Evolutionary conservation across 2,888 invertebrate species (phyloP).

Genomic region (Agriopis aurantiaria): DNA sequence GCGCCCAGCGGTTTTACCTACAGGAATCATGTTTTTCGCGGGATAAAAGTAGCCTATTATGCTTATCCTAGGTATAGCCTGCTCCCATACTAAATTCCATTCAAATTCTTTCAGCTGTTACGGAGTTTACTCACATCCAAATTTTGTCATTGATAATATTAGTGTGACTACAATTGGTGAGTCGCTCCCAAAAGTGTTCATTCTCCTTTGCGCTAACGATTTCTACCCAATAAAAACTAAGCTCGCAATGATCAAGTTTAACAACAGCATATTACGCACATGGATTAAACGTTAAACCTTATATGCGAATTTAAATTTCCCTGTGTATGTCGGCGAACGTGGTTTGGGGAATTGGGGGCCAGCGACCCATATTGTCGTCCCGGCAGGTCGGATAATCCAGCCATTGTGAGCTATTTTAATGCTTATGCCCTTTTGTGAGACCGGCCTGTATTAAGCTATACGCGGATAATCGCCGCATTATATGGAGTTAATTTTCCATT

Average conservation of each 20-base stretch:
- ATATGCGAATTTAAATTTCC: conserved; percentile 32
- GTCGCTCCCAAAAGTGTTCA: neutral
- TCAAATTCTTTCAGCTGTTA: too few species aligned
- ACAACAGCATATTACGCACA: conserved; percentile 17
- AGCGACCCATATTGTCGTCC: conserved; percentile 62
- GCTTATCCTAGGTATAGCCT: too few species aligned
- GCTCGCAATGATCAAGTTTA: conserved; percentile 26
- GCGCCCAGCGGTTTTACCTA: too few species aligned
- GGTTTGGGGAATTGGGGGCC: conserved; percentile 63
- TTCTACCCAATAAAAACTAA: conserved; percentile 5
- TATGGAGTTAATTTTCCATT: conserved; percentile 84
- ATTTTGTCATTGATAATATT: too few species aligned
- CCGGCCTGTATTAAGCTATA: conserved; percentile 83
- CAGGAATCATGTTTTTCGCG: too few species aligned
- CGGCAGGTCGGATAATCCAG: conserved; percentile 79
- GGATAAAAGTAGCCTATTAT: too few species aligned
- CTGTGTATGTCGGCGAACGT: conserved; percentile 49
- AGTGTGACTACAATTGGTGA: too few species aligned
- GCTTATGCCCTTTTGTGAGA: conserved; percentile 82
- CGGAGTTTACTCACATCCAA: too few species aligned
- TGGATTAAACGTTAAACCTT: conserved; percentile 23
- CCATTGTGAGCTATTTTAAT: conserved; percentile 84
- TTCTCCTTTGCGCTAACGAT: neutral
- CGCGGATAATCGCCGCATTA: conserved; percentile 85
- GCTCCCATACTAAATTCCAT: too few species aligned